Evolutionary conservation across 2,888 invertebrate genomes (phyloP).

Genomic region (Aspidiotus rigidus): DNA sequence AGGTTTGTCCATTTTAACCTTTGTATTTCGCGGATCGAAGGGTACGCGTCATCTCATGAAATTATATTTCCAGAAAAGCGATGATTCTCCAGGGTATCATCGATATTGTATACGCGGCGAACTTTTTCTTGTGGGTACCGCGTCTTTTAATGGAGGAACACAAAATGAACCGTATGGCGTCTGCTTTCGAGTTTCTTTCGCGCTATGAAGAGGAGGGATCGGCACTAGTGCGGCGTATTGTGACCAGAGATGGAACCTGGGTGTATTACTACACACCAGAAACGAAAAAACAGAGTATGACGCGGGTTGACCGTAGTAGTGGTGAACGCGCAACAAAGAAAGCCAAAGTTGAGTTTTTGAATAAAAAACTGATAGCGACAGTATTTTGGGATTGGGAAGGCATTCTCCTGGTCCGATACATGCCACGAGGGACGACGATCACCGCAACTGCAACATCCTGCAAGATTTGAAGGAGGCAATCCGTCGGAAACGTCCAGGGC

Average conservation of each 20-base stretch:
- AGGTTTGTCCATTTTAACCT: no score
- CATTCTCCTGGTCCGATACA: neutral
- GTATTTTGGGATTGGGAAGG: conserved; percentile 11
- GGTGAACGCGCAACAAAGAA: conserved; percentile 13
- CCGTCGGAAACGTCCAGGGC: neutral
- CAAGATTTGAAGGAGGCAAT: neutral
- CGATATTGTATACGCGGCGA: no score
- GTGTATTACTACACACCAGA: conserved; percentile 25
- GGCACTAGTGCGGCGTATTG: conserved; percentile 15
- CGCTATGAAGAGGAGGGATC: conserved; percentile 27
- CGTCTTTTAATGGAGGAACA: conserved; percentile 26
- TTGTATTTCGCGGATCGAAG: no score
- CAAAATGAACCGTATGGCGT: conserved; percentile 18
- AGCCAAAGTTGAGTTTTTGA: neutral
- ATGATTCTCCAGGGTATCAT: no score
- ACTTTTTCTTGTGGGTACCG: conserved; percentile 33
- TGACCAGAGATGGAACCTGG: conserved; percentile 28
- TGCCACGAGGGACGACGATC: neutral
- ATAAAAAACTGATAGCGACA: neutral
- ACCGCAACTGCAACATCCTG: no score
- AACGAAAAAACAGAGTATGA: conserved; percentile 11
- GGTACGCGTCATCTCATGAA: no score
- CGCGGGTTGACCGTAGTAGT: conserved; percentile 14
- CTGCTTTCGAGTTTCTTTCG: conserved; percentile 17
- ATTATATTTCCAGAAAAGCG: no score